Base-by-base conservation (phyloP, 2,797 vertebrate species). In the Tokudaia muenninki region DNA sequence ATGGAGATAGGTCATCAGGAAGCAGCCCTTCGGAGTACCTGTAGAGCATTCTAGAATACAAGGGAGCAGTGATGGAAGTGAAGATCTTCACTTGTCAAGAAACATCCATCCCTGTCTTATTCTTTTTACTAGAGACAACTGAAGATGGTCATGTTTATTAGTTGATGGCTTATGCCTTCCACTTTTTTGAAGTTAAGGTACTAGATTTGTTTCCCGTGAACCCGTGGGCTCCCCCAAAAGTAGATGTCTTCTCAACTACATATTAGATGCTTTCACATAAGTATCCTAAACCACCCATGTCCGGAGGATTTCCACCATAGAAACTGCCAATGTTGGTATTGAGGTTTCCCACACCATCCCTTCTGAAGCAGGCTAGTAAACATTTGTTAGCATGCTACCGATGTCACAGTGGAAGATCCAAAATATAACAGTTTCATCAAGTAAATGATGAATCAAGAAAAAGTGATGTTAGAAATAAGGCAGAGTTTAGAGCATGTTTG, bases 111-210 rank as follows among this genome's bases (percentile, higher is more conserved):
- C 87, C 72, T 10, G 31, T 57, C 89, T 95, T 89, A 79, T 91
- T 92, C 34, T 89, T 83, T 92, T 92, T 59, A 26, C 82, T 89
- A 91, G 91, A 92, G n/a, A 57, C 16, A 93, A 90, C 17, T 29
- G 41, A 65, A 80, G 14, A 89, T n/a, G 59, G 16, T 12, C 78
- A 77, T 81, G 57, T 21, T 95, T 78, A 75, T 61, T 89, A 22
- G 75, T 34, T 82, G 52, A 79, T 61, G 21, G 79, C 57, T 55
- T 91, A 44, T 41, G 14, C 61, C 52, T 87, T 34, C 22, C 7
- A 57, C 16, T 31, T 59, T 67, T 80, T 11, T 44, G 31, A 59
- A 70, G 37, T n/a, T n/a, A 16, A 79, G n/a, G 14, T 63, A 1
- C 65, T 91, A 9, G 37, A 65, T 41, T 78, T 78, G 72, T 70